Percentiles rank a stretch among this genome's conserved stretches.
Evolutionary conservation across 2,888 invertebrate species (phyloP).

Genomic region (Automeris io): DNA sequence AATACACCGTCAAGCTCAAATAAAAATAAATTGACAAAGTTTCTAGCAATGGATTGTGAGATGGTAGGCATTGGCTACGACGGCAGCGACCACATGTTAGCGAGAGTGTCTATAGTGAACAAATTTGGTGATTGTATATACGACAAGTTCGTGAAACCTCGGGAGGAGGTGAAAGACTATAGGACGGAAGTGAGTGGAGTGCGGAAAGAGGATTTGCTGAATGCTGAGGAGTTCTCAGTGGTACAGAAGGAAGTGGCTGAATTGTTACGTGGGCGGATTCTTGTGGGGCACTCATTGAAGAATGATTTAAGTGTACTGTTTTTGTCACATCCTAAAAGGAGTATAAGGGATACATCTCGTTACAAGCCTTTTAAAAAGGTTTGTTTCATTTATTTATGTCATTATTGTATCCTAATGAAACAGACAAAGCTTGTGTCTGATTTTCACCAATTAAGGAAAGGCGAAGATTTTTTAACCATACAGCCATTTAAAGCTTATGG

Average conservation of each 20-base stretch:
- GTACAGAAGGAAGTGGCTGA: conserved; percentile 87
- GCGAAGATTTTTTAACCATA: too few relatives aligned
- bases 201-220: conserved; percentile 81
- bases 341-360: conserved; percentile 87
- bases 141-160: conserved; percentile 89
- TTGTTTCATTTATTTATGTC: conserved; percentile 26
- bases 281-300: conserved; percentile 92
- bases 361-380: conserved; percentile 86
- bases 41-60: conserved; percentile 94
- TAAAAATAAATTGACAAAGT: conserved; percentile 70
- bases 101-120: conserved; percentile 92
- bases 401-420: too few relatives aligned
- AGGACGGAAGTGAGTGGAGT: conserved; percentile 92
- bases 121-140: conserved; percentile 87
- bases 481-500: too few relatives aligned
- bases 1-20: conserved; percentile 8
- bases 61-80: conserved; percentile 93
- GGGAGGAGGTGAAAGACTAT: conserved; percentile 84
- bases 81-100: conserved; percentile 87
- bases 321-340: conserved; percentile 85
- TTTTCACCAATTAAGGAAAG: too few relatives aligned
- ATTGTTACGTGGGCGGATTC: conserved; percentile 82
- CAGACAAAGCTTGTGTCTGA: too few relatives aligned
- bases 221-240: conserved; percentile 79
- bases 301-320: conserved; percentile 91